Base-by-base conservation (phyloP, 2,113 vertebrate genomes). In the Aix galericulata region DNA sequence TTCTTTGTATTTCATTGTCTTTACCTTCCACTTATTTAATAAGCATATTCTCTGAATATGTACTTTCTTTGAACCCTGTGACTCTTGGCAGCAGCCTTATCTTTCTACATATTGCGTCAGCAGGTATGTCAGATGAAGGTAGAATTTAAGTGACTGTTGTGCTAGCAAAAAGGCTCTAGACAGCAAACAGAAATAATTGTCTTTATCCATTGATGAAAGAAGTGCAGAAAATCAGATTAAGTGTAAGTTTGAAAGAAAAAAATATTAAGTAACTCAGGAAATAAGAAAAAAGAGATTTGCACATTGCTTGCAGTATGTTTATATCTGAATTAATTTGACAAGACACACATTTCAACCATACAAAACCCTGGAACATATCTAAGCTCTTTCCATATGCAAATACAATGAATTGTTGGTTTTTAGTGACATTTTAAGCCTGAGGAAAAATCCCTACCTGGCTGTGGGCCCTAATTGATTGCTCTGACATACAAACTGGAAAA, bases 241-340 rank as follows among this genome's bases (percentile, higher is more conserved):
- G 22, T 53, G 2, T 29, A 83, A 85, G 2, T 62, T 91, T 72
- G 85, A 87, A 95, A 50, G 15, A 76, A 88, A 94, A 36, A 60
- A 36, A 25, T 7, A 67, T 95, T 91, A 95, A 77, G 36, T 69
- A 68, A 90, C 40, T 76, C 36, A 69, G 18, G 16, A 88, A 94
- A 97, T 74, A 96, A 96, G 55, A 60, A 74, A 94, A 64, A 79
- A 72, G 40, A 50, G 63, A 74, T 92, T 92, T 91, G 55, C 8
- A 73, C 9, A 0, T 55, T 92, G 25, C 34, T 84, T 93, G n/a
- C 17, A 62, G 48, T 74, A 71, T 77, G 89, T 84, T 96, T 83
- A 87, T 59, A 62, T 46, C 12, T 32, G 32, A 73, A 55, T 94
- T 92, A 88, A 86, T 78, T 74, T 89, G 71, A 44, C 34, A 82